Evolutionary conservation across 2,797 vertebrate species (phyloP).

Genomic region (Anabacerthia variegaticeps): DNA sequence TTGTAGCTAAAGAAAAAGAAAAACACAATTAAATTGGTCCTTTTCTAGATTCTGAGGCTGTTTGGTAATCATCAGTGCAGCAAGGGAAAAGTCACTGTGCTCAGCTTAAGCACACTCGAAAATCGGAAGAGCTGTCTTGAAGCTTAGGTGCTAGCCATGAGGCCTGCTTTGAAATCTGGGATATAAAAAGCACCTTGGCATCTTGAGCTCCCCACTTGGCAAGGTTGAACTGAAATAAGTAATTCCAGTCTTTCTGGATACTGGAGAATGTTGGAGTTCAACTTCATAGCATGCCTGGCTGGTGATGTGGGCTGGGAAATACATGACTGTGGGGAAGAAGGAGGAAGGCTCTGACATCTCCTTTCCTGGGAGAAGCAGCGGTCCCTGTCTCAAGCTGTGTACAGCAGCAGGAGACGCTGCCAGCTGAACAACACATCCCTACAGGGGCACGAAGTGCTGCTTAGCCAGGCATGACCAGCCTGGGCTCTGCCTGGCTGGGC

Average conservation of each 20-base stretch:
- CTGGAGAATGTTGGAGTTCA: background rate
- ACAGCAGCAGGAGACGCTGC: slow-evolving; percentile 50
- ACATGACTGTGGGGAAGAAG: background rate
- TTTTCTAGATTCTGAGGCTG: background rate
- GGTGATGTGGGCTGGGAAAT: background rate
- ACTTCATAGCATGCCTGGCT: background rate
- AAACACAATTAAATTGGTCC: accelerated
- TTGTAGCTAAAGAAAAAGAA: background rate
- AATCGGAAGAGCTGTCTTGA: background rate
- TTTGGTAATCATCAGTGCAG: background rate
- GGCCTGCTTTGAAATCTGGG: background rate
- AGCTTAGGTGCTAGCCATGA: background rate
- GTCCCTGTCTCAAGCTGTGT: background rate
- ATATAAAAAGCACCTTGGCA: background rate
- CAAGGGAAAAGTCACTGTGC: background rate
- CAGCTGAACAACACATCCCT: slow-evolving; percentile 56
- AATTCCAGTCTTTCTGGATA: background rate
- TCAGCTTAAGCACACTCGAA: background rate
- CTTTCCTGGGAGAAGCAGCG: background rate
- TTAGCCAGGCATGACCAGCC: slow-evolving; percentile 46
- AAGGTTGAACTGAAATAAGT: background rate
- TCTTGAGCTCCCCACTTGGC: background rate
- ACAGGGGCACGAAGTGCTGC: slow-evolving; percentile 37
- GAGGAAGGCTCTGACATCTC: background rate
- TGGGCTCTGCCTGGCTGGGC: background rate